Conservation (phyloP, 1,140 invertebrate species). For the Helicoverpa zea region DNA sequence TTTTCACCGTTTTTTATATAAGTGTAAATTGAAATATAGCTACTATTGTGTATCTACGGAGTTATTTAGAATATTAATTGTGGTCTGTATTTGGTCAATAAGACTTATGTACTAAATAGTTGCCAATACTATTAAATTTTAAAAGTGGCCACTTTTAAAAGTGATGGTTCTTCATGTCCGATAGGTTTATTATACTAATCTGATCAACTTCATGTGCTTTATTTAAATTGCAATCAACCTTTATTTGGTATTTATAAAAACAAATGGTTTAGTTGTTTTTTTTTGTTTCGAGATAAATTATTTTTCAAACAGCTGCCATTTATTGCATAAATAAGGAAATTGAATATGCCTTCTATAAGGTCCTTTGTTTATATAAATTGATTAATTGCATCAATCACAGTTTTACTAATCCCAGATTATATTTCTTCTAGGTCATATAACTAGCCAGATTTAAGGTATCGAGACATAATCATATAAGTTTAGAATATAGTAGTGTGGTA, state of each 20-base stretch:
- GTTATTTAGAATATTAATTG: conserved; percentile 5
- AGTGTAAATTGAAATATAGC: not conserved
- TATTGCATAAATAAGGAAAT: too few relatives aligned
- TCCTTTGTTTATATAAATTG: too few relatives aligned
- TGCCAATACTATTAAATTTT: not conserved
- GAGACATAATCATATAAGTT: too few relatives aligned
- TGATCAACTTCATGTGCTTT: too few relatives aligned
- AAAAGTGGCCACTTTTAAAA: not conserved
- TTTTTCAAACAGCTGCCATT: too few relatives aligned
- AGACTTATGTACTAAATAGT: conserved; percentile 10
- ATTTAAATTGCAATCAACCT: too few relatives aligned
- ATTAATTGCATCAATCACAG: too few relatives aligned
- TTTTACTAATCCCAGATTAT: too few relatives aligned
- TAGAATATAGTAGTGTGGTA: not conserved
- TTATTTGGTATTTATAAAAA: too few relatives aligned
- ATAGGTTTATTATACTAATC: not conserved
- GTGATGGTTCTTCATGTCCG: not conserved
- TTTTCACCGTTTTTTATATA: not conserved
- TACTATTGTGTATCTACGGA: not conserved
- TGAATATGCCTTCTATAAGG: too few relatives aligned
- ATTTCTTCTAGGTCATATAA: not conserved
- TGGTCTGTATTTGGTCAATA: conserved; percentile 27
- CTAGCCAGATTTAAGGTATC: not conserved
- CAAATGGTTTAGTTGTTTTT: too few relatives aligned
- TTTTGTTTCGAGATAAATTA: too few relatives aligned